Evolutionary conservation across 2,797 vertebrate genomes (phyloP), one percentile per base, ranked within the genome.

Genomic region (Bufotes viridis): DNA sequence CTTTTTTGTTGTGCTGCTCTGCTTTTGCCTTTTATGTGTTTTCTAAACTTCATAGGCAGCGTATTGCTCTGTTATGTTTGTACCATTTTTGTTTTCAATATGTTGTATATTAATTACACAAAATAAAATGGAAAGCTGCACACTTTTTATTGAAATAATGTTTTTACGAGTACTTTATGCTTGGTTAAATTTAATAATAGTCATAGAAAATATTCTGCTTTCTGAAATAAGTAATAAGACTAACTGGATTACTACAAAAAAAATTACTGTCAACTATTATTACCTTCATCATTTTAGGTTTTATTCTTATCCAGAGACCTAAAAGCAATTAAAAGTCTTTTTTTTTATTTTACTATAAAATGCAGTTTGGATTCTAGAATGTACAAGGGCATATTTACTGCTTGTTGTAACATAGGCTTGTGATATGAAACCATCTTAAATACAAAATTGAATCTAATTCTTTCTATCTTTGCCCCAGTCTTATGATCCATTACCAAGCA

Each of bases 131-230:
- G 58, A 67, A 85, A 78, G 42, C n/a, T 20, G 15, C 42, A 26
- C 7, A 24, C 51, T 85, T 76, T 76, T 55, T 29, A 78, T 24
- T 78, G 84, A 60, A 85, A 85, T 78, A 78, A 85, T 65, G 42
- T 85, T 53, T 74, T 78, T 78, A 85, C 5, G 60, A 65, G n/a
- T 55, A 29, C 58, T 78, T 85, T 78, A 51, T 29, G 74, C 72
- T 85, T 85, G 55, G 58, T 85, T 65, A 85, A 55, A 51, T 78
- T 85, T 78, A 78, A 78, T 49, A 65, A 75, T 84, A 34, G 61
- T 65, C 74, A 65, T 26, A 65, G 57, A 85, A 75, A 78, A 76
- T 63, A 61, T 78, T 76, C 72, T 51, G 58, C 82, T 51, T 75
- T 85, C n/a, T 51, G 55, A 76, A 14, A 61, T 78, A 49, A 22